phyloP scores from a whole-genome alignment of 2,797 vertebrate species.

The Melanotaenia maccullochi region DNA sequence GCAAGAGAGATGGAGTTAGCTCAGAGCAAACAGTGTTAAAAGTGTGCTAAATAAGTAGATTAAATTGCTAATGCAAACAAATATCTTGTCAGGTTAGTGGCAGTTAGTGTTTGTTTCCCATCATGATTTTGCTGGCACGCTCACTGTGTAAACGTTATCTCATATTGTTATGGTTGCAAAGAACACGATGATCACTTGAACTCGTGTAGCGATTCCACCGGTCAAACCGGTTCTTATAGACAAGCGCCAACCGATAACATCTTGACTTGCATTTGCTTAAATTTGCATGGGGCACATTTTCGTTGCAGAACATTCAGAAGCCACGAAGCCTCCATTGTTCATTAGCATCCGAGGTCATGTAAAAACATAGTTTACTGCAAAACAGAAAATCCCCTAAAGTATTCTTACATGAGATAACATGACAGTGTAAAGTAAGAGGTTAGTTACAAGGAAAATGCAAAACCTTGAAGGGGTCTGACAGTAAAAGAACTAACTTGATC shows the following conservation, averaged over 20 bases:
- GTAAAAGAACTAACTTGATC: slow-evolving; percentile 21
- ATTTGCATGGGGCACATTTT: slow-evolving; percentile 62
- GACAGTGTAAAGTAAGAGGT: slow-evolving; percentile 13
- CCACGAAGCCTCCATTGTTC: slow-evolving; percentile 44
- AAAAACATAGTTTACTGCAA: slow-evolving; percentile 32
- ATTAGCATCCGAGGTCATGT: slow-evolving; percentile 20
- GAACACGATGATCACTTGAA: slow-evolving; percentile 4
- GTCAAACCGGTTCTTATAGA: slow-evolving; percentile 45
- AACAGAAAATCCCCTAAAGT: slow-evolving; percentile 17
- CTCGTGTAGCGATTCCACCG: slow-evolving; percentile 9
- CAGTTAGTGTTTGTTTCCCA: neutral
- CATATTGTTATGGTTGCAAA: slow-evolving; percentile 4
- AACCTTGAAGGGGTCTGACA: slow-evolving; percentile 2
- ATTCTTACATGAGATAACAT: slow-evolving; percentile 16
- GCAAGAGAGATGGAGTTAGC: neutral
- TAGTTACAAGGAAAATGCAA: slow-evolving; percentile 3
- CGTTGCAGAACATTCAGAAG: slow-evolving; percentile 22
- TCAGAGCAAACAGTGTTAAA: neutral
- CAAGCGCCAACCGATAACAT: slow-evolving; percentile 38
- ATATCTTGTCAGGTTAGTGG: neutral
- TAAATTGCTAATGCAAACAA: neutral
- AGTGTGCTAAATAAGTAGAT: neutral
- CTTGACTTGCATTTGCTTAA: slow-evolving; percentile 50
- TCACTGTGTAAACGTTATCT: neutral
- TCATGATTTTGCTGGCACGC: neutral